A percentile compares a stretch with the other conserved stretches of the same genome.
Conservation (phyloP, 2,797 vertebrate genomes). For the Pangasius krempfi region DNA sequence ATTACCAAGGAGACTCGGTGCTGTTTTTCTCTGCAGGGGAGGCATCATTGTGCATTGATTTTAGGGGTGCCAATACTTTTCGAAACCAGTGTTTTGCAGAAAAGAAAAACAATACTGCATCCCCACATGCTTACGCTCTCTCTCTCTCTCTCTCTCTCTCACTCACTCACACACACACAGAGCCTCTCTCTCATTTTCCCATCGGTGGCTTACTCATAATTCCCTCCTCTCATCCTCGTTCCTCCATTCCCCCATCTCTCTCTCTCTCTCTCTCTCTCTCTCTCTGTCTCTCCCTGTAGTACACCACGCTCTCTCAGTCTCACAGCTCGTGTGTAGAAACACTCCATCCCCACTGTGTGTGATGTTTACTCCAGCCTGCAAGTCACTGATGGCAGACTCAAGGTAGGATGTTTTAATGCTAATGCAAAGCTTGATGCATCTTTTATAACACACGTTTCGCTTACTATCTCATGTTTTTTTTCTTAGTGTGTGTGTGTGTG, state of each 20-base stretch:
- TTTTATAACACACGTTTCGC: not conserved
- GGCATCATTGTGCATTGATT: too few relatives aligned
- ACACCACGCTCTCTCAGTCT: constrained; percentile 16
- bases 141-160: not conserved
- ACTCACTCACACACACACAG: constrained; percentile 4
- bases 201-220: constrained; percentile 25
- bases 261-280: constrained; percentile 36
- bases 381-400: constrained; percentile 58
- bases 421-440: constrained; percentile 13
- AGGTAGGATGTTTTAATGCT: constrained; percentile 56
- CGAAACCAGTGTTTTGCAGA: not conserved
- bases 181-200: constrained; percentile 37
- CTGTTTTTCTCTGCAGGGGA: not conserved
- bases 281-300: constrained; percentile 25
- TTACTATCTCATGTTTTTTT: not conserved
- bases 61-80: not conserved
- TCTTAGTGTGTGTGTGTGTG: not conserved
- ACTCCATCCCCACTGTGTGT: constrained; percentile 52
- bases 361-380: constrained; percentile 62
- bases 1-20: not conserved
- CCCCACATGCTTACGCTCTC: not conserved
- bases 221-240: constrained; percentile 28
- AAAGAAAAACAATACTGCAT: not conserved
- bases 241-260: constrained; percentile 28
- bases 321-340: constrained; percentile 51